A percentile compares a stretch with the other conserved stretches of the same genome.
phyloP scores from a whole-genome alignment of 1,140 invertebrate genomes.

The Phocides pigmalion region DNA sequence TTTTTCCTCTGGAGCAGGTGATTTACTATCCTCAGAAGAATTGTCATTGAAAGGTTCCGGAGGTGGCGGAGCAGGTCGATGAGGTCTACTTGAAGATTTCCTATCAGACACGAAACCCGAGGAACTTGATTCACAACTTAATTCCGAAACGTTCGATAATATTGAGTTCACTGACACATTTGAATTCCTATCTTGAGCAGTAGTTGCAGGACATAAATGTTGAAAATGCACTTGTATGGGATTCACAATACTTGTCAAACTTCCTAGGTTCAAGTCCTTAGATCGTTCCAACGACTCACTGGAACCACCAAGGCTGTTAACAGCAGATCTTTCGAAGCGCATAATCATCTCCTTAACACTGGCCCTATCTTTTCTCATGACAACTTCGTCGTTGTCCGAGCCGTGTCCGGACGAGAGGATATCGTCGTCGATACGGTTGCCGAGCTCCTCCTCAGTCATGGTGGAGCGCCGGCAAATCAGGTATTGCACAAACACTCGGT shows the following conservation, averaged over 20 bases:
- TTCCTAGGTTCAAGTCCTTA: conserved; percentile 61
- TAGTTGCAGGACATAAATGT: conserved; percentile 60
- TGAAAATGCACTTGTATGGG: conserved; percentile 69
- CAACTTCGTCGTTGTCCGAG: conserved; percentile 67
- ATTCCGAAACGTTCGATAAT: conserved; percentile 73
- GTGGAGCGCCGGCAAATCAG: conserved; percentile 45
- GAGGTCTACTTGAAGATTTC: conserved; percentile 62
- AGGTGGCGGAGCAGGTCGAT: conserved; percentile 72
- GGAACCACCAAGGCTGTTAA: conserved; percentile 53
- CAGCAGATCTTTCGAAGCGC: conserved; percentile 68
- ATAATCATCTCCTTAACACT: conserved; percentile 76
- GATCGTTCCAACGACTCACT: conserved; percentile 65
- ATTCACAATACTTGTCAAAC: conserved; percentile 71
- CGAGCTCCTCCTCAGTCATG: conserved; percentile 73
- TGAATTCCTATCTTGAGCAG: conserved; percentile 71
- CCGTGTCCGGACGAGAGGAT: conserved; percentile 57
- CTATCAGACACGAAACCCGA: conserved; percentile 77
- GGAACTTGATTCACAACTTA: conserved; percentile 73
- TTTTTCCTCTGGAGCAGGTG: conserved; percentile 52
- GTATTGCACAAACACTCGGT: conserved; percentile 62
- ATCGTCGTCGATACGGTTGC: conserved; percentile 53
- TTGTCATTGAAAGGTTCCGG: conserved; percentile 68
- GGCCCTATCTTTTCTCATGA: conserved; percentile 62
- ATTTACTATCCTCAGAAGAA: conserved; percentile 59
- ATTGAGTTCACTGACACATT: conserved; percentile 79